Evolutionary conservation across 2,113 vertebrate genomes (phyloP).

Genomic region (Phoenicopterus ruber): DNA sequence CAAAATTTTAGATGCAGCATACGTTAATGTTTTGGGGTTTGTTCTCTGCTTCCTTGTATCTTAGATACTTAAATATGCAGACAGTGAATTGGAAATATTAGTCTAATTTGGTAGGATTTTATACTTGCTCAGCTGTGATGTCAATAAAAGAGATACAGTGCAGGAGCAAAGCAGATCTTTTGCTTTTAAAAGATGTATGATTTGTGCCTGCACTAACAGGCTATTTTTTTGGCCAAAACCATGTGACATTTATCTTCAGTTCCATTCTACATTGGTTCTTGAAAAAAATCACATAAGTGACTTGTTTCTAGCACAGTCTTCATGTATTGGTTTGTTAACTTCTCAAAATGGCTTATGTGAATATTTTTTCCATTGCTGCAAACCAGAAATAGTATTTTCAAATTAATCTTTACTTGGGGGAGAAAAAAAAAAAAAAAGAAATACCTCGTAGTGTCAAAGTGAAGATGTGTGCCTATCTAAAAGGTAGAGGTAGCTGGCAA

Average conservation of each 20-base stretch:
- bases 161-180: not conserved
- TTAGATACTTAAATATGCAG: not conserved
- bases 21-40: not conserved
- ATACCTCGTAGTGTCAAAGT: not conserved
- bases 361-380: not conserved
- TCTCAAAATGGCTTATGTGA: not conserved
- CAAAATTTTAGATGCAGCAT: not conserved
- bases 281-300: accelerated
- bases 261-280: not conserved
- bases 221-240: not conserved
- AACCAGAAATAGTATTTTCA: not conserved
- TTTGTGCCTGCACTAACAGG: not conserved
- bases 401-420: not conserved
- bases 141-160: not conserved
- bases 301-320: not conserved
- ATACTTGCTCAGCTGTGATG: not conserved
- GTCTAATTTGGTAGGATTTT: not conserved
- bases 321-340: not conserved
- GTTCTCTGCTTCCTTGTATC: not conserved
- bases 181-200: not conserved
- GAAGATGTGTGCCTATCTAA: not conserved
- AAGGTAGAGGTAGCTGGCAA: not conserved
- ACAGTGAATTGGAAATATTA: not conserved
- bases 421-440: not conserved
- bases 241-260: not conserved